Evolutionary conservation across 1,140 invertebrate genomes (phyloP).

Genomic region (Apis laboriosa): DNA sequence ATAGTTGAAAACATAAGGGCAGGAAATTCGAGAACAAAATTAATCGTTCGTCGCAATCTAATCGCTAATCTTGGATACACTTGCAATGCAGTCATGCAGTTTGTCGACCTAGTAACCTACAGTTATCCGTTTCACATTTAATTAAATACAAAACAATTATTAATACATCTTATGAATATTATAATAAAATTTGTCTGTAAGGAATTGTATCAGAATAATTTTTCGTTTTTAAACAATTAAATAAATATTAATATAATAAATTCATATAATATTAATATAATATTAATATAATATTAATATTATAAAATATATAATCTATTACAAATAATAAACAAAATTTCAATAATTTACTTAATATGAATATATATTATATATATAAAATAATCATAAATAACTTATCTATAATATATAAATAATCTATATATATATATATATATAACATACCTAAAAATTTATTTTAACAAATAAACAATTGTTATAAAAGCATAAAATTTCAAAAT

Average conservation of each 20-base stretch:
- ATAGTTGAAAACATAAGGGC: neutral
- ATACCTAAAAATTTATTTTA: too few species aligned
- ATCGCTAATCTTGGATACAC: slow-evolving; percentile 36
- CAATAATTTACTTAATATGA: neutral
- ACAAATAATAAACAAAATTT: neutral
- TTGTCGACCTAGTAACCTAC: slow-evolving; percentile 36
- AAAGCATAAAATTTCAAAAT: too few species aligned
- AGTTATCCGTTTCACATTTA: slow-evolving; percentile 27
- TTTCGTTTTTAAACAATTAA: neutral
- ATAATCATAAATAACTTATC: too few species aligned
- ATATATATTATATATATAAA: too few species aligned
- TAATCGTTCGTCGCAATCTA: slow-evolving; percentile 20
- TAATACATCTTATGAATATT: neutral
- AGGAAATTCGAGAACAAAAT: slow-evolving; percentile 17
- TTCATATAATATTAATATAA: too few species aligned
- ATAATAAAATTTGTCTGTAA: neutral
- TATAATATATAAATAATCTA: too few species aligned
- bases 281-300: too few species aligned
- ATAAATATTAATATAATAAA: slow-evolving; percentile 3
- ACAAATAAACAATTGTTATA: too few species aligned
- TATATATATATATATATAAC: neutral
- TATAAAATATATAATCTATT: neutral
- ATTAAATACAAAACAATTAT: slow-evolving; percentile 29
- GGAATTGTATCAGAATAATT: neutral
- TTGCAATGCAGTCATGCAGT: slow-evolving; percentile 29